Base-by-base conservation (phyloP, 2,797 vertebrate genomes). In the Emydoidea blandingii region DNA sequence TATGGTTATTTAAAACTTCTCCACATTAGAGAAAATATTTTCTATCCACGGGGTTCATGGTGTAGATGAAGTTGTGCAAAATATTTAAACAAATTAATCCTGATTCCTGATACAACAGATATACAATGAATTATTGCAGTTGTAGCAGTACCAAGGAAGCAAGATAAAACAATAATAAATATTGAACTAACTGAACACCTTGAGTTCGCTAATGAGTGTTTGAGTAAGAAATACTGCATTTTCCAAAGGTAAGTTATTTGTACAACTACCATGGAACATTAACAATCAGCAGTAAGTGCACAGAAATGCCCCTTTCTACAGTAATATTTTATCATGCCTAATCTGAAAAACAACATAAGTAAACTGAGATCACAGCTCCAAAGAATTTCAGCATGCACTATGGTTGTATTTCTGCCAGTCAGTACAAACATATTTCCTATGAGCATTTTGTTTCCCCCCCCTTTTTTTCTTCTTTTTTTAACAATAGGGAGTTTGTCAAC, bases 321-420 rank as follows among this genome's bases (percentile, higher is more conserved):
- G 95, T 97, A 98, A 98, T 97, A 98, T 96, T 98, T 98, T 98
- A 97, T 98, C 98, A 98, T 98, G 98, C 98, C 98, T 98, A 98
- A 96, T 97, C 97, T 98, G 98, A 98, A 98, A 98, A 98, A 98
- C 98, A 98, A 98, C 97, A 97, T 95, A 98, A 98, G 94, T 97
- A 98, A 98, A 98, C 97, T 97, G 96, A 98, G 97, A 98, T 98
- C 98, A 98, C 98, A 98, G 97, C 95, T 98, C 97, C 98, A 98
- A 98, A 98, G 97, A 98, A 98, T 98, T 98, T 98, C 98, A 98
- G 98, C 98, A 98, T 98, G 98, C 98, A 98, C 98, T 98, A 96
- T 97, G 98, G 97, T 98, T 98, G 97, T 96, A 97, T 96, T 97
- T 98, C 97, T 97, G 98, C 98, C 97, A 98, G 97, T 98, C 96